Base-by-base conservation (phyloP, 2,888 invertebrate species). In the Stenodema calcarata region DNA sequence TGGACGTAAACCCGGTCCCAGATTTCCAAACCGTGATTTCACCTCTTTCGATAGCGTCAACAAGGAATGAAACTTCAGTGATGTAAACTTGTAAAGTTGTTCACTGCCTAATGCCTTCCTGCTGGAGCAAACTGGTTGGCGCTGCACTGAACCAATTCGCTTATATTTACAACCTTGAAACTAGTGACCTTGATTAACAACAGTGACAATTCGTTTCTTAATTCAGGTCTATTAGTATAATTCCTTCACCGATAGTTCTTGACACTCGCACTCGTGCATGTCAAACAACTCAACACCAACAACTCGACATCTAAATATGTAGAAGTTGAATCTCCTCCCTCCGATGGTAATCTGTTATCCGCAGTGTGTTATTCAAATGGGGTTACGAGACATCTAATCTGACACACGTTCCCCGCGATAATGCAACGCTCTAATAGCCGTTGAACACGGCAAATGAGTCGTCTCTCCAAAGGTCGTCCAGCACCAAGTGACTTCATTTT, bases 281-380 rank as follows among this genome's bases (percentile, higher is more conserved):
- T 1, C 62, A 62, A 62, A 23, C 23, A 18, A 23, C 23, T 12
- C 62, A 62, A 0, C 23, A 23, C 50, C 1, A 0, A n/a, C n/a
- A 14, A 50, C 50, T 6, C n/a, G n/a, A 7, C 6, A 50, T 16
- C 0, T n/a, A n/a, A n/a, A 14, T n/a, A 0, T 14, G n/a, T 50
- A 16, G n/a, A 50, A 50, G 50, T 50, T 23, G 18, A 62, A 62
- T 18, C 62, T 23, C 27, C 23, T 23, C 23, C 62, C 2, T 23
- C 23, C 62, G 62, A 23, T 78, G 23, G 44, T 78, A 44, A 78
- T 35, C 78, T n/a, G 42, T 41, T 76, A 41, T 44, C 42, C 12
- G 78, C 42, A 78, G 82, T 69, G 82, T 69, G 41, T 69, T 82
- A 82, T 82, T 82, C 82, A 82, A 82, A 82, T 82, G 82, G 41